Conservation (phyloP, 2,113 vertebrate species). For the Pteruthius melanotis region DNA sequence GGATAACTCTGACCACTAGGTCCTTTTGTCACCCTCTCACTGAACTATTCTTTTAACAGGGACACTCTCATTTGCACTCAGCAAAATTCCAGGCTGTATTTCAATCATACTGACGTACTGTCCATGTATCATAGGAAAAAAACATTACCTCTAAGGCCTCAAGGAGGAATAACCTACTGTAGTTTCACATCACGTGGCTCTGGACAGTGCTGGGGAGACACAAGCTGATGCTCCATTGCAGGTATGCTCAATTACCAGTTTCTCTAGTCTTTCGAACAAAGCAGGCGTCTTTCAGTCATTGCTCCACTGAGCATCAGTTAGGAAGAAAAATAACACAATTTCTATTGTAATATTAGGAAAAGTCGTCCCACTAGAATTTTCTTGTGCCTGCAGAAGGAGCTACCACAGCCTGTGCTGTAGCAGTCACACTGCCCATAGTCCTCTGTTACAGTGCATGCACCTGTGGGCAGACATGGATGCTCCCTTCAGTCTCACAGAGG, state of each 20-base stretch:
- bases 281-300: accelerated
- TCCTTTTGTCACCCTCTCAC: background rate
- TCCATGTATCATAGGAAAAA: background rate
- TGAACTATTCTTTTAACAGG: background rate
- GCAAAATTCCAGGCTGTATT: background rate
- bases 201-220: background rate
- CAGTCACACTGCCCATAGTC: background rate
- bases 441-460: background rate
- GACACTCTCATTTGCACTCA: background rate
- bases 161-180: background rate
- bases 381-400: background rate
- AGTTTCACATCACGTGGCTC: background rate
- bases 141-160: background rate
- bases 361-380: background rate
- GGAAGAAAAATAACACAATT: background rate
- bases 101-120: background rate
- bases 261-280: background rate
- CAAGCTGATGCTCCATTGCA: background rate
- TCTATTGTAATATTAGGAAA: background rate
- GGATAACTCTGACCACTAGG: background rate
- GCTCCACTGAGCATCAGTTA: background rate
- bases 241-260: background rate
- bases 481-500: background rate
- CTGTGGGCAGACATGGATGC: background rate
- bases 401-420: background rate